Conservation (phyloP, 2,113 vertebrate genomes). For the Rhipidura dahli region DNA sequence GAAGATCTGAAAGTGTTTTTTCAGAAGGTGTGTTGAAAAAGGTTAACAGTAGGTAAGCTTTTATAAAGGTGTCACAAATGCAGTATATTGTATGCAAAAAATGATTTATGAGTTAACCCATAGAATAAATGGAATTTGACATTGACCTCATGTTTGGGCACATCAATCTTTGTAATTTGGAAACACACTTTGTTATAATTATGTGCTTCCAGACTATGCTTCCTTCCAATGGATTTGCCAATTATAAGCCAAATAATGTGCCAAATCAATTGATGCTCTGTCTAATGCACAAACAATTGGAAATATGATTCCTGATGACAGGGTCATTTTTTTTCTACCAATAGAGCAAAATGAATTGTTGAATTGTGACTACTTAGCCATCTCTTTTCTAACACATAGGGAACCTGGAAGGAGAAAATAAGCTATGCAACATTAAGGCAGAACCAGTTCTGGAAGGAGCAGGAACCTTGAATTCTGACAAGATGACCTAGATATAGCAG, state of each 20-base stretch:
- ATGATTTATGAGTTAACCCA: neutral
- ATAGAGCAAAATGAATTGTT: neutral
- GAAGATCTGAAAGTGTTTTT: neutral
- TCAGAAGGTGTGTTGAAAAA: neutral
- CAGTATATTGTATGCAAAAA: neutral
- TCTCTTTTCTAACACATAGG: neutral
- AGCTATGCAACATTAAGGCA: neutral
- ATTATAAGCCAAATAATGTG: neutral
- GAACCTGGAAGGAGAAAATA: neutral
- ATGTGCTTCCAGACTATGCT: neutral
- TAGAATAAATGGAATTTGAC: neutral
- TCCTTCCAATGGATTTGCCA: neutral
- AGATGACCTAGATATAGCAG: neutral
- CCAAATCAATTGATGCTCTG: neutral
- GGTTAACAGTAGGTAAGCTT: neutral
- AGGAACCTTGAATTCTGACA: neutral
- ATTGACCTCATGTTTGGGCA: neutral
- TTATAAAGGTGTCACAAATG: neutral
- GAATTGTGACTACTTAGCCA: neutral
- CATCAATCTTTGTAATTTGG: neutral
- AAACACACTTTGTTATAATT: neutral
- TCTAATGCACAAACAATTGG: neutral
- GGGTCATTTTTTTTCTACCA: neutral
- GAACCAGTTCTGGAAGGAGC: neutral
- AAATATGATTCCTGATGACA: neutral